Evolutionary conservation across 2,888 invertebrate genomes (phyloP), one percentile per base, ranked within the genome.

Genomic region (Pherbina coryleti): DNA sequence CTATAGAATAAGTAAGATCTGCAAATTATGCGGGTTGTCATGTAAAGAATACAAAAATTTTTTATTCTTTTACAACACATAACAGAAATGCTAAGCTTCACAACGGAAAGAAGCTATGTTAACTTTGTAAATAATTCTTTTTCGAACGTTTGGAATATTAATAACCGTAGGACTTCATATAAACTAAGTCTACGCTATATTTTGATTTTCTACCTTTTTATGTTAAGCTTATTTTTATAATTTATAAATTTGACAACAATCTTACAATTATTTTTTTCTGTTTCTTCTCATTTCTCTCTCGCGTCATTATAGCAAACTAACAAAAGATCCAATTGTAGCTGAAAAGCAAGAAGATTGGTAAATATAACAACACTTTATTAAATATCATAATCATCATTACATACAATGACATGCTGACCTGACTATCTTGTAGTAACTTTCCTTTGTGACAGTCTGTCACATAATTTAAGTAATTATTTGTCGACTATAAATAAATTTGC

Each of bases 261-360:
- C 0, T 51, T 4, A 37, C 14, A 11, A 44, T 44, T 44, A n/a
- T 64, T 19, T 60, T 49, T 74, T 44, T 71, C 31, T 67, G 57
- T 77, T 69, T 69, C 69, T 78, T 78, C 62, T 44, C 62, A 75
- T 8, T 25, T 70, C 57, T 25, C 22, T 60, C 69, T 74, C 70
- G 55, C 77, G 62, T 73, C 37, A 62, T 79, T 79, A 73, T 76
- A 79, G 78, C 76, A 79, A 79, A 79, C 77, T 76, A 67, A 7
- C 70, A 53, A 78, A 75, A 77, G 79, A 79, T 64, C 64, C 62
- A 44, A 22, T 71, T 25, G 67, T 64, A 51, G 73, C 60, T 73
- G 79, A 78, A 75, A 78, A 67, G 11, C 67, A 75, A 76, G 75
- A 75, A 62, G 49, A 72, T 77, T 75, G 79, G 79, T 79, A 79